A percentile compares a stretch with the other conserved stretches of the same genome.
Evolutionary conservation across 2,888 invertebrate species (phyloP).

Genomic region (Pristionchus fissidentatus): DNA sequence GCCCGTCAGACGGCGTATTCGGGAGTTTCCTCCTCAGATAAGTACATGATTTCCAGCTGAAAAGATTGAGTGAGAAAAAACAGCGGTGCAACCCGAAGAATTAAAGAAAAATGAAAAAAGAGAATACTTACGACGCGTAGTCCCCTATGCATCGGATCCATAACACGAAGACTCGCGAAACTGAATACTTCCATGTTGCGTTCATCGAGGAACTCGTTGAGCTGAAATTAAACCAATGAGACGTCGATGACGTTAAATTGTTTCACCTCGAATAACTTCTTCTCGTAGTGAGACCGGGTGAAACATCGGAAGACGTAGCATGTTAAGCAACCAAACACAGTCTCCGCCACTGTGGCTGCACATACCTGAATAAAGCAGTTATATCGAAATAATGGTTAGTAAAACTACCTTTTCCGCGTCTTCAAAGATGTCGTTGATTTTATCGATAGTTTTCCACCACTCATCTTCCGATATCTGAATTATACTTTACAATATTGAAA

Average conservation of each 20-base stretch:
- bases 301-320: slow-evolving; percentile 45
- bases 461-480: slow-evolving; percentile 43
- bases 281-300: slow-evolving; percentile 41
- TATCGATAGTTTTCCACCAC: slow-evolving; percentile 45
- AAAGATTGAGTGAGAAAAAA: background rate
- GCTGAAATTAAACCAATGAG: background rate
- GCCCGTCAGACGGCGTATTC: slow-evolving; percentile 33
- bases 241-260: background rate
- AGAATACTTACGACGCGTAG: slow-evolving; percentile 37
- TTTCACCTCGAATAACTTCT: slow-evolving; percentile 43
- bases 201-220: slow-evolving; percentile 37
- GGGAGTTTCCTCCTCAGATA: background rate
- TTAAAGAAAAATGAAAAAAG: background rate
- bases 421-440: slow-evolving; percentile 42
- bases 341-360: slow-evolving; percentile 39
- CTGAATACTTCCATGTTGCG: slow-evolving; percentile 43
- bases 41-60: slow-evolving; percentile 33
- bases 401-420: slow-evolving; percentile 42
- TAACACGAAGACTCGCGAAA: slow-evolving; percentile 16
- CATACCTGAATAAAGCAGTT: slow-evolving; percentile 29
- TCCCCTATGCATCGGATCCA: slow-evolving; percentile 45
- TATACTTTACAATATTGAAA: background rate
- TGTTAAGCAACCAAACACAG: slow-evolving; percentile 42
- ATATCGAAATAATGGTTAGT: background rate
- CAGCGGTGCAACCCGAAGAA: background rate